Conservation (phyloP, 2,113 vertebrate genomes). For the Prunella himalayana region DNA sequence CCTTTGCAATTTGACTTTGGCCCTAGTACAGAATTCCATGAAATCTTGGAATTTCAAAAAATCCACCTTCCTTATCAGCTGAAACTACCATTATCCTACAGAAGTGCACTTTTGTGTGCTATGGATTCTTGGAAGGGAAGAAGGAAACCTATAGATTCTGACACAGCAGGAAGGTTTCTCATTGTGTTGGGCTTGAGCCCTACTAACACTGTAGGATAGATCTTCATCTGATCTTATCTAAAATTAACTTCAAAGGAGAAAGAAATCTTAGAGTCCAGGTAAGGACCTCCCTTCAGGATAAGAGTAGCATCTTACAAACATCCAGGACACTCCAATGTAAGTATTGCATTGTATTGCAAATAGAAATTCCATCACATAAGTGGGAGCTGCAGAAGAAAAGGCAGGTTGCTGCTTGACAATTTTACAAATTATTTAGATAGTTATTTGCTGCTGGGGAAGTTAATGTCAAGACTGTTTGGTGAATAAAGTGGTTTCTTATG, state of each 20-base stretch:
- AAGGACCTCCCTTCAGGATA: not conserved
- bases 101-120: not conserved
- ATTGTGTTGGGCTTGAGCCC: not conserved
- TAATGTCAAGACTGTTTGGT: not conserved
- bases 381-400: not conserved
- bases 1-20: not conserved
- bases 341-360: not conserved
- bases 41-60: not conserved
- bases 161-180: not conserved
- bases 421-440: not conserved
- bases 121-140: not conserved
- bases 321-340: not conserved
- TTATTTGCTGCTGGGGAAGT: constrained; percentile 9
- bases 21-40: not conserved
- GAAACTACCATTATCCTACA: not conserved
- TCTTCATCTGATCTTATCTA: not conserved
- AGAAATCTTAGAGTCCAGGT: not conserved
- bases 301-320: not conserved
- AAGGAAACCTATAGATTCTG: not conserved
- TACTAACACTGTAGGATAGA: not conserved
- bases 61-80: not conserved
- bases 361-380: not conserved
- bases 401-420: not conserved
- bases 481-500: constrained; percentile 44
- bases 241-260: not conserved